Percentiles rank a stretch among this genome's conserved stretches.
These are phyloP conservation scores for Zygothrica quintamaculata DNA, from an alignment of 2,888 invertebrate species.

Conservation along the genomic window DNA sequence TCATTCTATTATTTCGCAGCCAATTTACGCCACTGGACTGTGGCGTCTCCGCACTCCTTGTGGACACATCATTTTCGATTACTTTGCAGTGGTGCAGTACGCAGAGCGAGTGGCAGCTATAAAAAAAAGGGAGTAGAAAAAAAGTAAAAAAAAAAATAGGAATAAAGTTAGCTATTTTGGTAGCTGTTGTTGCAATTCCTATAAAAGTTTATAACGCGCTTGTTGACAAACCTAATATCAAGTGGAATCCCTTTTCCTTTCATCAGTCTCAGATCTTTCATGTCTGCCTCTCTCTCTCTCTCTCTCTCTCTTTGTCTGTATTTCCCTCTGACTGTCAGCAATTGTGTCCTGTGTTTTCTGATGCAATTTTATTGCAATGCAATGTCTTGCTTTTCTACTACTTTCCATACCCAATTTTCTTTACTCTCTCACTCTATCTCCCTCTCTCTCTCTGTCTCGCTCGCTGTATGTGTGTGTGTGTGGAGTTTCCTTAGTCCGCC, in stretches of 20 bases:
- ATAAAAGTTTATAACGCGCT: constrained; percentile 83
- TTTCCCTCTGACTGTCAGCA: constrained; percentile 59
- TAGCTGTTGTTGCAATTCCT: constrained; percentile 60
- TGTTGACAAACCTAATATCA: constrained; percentile 78
- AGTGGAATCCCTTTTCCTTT: constrained; percentile 35
- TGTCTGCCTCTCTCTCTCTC: too few species aligned
- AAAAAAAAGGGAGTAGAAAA: too few species aligned
- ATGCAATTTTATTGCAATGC: constrained; percentile 64
- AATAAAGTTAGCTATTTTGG: too few species aligned
- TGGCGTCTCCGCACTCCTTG: constrained; percentile 55
- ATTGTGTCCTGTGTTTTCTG: constrained; percentile 68
- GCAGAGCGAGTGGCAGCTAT: constrained; percentile 32
- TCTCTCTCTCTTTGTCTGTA: constrained; percentile 10
- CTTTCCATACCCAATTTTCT: constrained; percentile 1
- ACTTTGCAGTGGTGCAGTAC: constrained; percentile 37
- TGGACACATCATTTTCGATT: constrained; percentile 81
- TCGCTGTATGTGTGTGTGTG: too few species aligned
- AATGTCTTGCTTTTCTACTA: constrained; percentile 9
- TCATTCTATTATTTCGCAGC: constrained; percentile 82
- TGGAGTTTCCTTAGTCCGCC: too few species aligned
- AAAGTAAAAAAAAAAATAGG: too few species aligned
- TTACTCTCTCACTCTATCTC: constrained; percentile 4
- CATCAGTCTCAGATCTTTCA: constrained; percentile 12
- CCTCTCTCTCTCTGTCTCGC: constrained; percentile 14
- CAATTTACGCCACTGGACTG: constrained; percentile 70